Evolutionary conservation across 1,140 invertebrate genomes (phyloP).

Genomic region (Zaprionus tsacasi): DNA sequence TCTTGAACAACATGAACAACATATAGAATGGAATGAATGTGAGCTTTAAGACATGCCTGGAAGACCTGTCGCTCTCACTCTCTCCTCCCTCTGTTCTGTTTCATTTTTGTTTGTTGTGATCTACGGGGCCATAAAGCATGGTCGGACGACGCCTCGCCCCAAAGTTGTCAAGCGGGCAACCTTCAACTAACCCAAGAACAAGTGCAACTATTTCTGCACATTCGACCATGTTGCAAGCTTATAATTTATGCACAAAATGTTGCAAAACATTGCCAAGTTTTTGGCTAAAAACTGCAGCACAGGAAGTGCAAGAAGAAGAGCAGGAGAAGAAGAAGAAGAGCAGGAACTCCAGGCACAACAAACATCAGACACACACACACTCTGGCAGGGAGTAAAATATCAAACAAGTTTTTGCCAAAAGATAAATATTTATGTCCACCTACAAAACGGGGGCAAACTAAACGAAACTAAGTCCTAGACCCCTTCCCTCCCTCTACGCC

Average conservation of each 20-base stretch:
- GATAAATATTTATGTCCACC: conserved; percentile 83
- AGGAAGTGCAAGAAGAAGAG: conserved; percentile 38
- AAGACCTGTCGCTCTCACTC: background rate
- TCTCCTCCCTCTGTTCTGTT: background rate
- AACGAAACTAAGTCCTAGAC: conserved; percentile 16
- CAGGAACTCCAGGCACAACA: conserved; percentile 36
- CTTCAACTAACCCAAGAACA: conserved; percentile 25
- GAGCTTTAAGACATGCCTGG: no score
- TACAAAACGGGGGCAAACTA: conserved; percentile 49
- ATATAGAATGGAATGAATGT: no score
- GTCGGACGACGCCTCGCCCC: conserved; percentile 2
- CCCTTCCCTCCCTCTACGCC: background rate
- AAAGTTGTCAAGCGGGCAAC: conserved; percentile 23
- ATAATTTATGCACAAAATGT: conserved; percentile 79
- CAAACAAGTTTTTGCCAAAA: conserved; percentile 82
- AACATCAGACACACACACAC: conserved; percentile 48
- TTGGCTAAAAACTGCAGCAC: conserved; percentile 55
- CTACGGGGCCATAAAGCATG: conserved; percentile 7
- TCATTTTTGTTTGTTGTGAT: conserved; percentile 11
- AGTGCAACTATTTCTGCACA: conserved; percentile 25
- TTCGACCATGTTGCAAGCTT: conserved; percentile 54
- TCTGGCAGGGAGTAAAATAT: conserved; percentile 61
- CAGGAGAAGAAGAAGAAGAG: conserved; percentile 3
- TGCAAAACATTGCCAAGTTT: conserved; percentile 77
- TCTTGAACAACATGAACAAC: background rate